Base-by-base conservation (phyloP, 2,888 invertebrate species). In the Nasonia oneida region DNA sequence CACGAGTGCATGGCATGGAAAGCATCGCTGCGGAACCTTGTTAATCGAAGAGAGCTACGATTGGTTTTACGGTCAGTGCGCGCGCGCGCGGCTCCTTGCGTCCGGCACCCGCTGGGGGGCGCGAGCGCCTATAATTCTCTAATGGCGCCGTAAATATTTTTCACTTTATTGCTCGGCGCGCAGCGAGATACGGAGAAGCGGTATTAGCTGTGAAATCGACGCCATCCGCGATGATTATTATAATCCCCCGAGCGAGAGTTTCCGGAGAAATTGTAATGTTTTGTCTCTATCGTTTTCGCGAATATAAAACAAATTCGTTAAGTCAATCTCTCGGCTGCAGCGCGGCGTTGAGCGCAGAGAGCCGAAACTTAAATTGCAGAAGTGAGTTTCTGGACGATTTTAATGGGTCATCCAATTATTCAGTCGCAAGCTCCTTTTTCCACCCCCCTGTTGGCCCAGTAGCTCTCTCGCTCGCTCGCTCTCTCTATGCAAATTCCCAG, bases 371-470 rank as follows among this genome's bases (percentile, higher is more conserved):
- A 83, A 86, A 80, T 83, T 79, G 83, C 79, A 86, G 75, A 86
- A 81, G 84, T 76, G 81, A 85, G 85, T 77, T 57, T 85, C 77
- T 81, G 79, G 75, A 6, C 83, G 79, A 86, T 83, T 81, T 86
- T 86, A 89, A 89, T 89, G 87, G 70, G 84, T 88, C 85, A 89
- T 91, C 90, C 89, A 91, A 91, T 91, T 91, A 91, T 91, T 89
- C 89, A 88, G 89, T 77, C 77, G 85, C 80, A 77, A 80, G 77
- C 74, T 83, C 75, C 79, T 73, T 50, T 77, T 29, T 74, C 75
- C 57, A 5, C 8, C 76, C 70, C 61, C 23, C 15, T 39, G 57
- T 61, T 79, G 33, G 57, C 70, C n/a, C 29, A 29, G 29, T 1
- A 29, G 29, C 29, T 29, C 37, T 76, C 18, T n/a, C 2, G 23